These are phyloP conservation scores for Germaria angustata DNA, from an alignment of 2,888 invertebrate genomes.

Conservation along the genomic window DNA sequence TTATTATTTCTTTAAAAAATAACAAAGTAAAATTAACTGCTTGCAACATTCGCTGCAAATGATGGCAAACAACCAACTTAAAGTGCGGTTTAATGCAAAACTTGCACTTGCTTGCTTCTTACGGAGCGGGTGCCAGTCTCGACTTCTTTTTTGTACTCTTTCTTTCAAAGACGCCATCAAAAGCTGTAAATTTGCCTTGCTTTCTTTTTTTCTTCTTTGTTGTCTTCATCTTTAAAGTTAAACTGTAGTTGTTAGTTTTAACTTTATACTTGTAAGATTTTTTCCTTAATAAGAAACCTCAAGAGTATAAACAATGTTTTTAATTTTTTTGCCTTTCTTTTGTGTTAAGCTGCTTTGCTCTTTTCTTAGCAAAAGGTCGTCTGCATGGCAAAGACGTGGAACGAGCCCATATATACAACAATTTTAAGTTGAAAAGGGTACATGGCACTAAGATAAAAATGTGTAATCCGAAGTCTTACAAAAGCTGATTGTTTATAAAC, in stretches of 20 bases:
- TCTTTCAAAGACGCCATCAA: background rate
- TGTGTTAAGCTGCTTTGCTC: background rate
- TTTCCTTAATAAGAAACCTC: constrained; percentile 21
- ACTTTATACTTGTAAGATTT: constrained; percentile 18
- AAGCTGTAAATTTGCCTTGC: background rate
- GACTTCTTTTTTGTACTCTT: background rate
- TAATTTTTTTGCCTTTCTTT: too few species aligned
- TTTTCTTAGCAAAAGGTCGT: background rate
- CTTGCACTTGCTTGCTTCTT: constrained; percentile 4
- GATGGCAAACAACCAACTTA: constrained; percentile 40
- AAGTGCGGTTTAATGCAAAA: constrained; percentile 49
- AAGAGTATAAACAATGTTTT: constrained; percentile 29
- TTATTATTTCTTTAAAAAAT: constrained; percentile 20
- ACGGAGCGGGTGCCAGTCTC: background rate
- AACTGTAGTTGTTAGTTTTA: constrained; percentile 49
- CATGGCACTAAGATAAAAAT: too few species aligned
- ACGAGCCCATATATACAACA: background rate
- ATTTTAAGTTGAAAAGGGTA: too few species aligned
- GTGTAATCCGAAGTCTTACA: too few species aligned
- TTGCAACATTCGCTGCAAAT: constrained; percentile 30
- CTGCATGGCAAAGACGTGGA: background rate
- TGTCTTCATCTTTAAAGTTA: constrained; percentile 35
- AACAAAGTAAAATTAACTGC: constrained; percentile 15
- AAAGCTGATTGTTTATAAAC: too few species aligned
- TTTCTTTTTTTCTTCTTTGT: background rate